phyloP scores from a whole-genome alignment of 2,797 vertebrate genomes.

The Megalops cyprinoides region DNA sequence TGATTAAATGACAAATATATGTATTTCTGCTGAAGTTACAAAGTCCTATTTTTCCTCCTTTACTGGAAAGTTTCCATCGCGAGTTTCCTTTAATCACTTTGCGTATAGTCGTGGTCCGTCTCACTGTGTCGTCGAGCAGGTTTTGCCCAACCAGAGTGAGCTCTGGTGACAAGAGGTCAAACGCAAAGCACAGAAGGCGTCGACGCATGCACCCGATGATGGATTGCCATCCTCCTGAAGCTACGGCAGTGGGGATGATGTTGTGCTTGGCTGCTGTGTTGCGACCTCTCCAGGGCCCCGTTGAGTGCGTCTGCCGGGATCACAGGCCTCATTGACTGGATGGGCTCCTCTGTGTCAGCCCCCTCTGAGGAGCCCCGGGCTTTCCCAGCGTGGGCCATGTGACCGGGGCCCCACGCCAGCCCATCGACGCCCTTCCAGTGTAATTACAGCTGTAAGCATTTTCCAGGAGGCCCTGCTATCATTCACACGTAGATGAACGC shows the following conservation, averaged over 20 bases:
- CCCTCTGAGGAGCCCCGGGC: background rate
- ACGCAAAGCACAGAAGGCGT: background rate
- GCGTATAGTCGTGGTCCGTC: background rate
- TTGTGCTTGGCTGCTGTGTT: background rate
- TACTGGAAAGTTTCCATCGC: too few species aligned
- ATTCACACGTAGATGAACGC: slow-evolving; percentile 31
- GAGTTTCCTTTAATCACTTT: background rate
- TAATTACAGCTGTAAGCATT: slow-evolving; percentile 27
- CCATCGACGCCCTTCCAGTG: background rate
- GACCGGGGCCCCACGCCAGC: too few species aligned
- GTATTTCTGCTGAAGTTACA: slow-evolving; percentile 12
- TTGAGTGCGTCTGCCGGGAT: slow-evolving; percentile 2
- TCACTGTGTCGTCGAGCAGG: background rate
- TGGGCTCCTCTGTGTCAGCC: background rate
- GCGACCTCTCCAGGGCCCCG: slow-evolving; percentile 24
- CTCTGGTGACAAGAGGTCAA: background rate
- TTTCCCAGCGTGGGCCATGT: background rate
- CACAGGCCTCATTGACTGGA: slow-evolving; percentile 19
- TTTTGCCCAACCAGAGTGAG: background rate
- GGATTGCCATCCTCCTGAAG: background rate
- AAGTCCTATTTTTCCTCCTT: too few species aligned
- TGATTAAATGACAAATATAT: slow-evolving; percentile 40
- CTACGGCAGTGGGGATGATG: background rate
- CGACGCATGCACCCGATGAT: background rate
- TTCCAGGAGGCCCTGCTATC: slow-evolving; percentile 30